Percentiles rank a stretch among this genome's conserved stretches.
Conservation (phyloP, 2,888 invertebrate species). For the Charanyca ferruginea region DNA sequence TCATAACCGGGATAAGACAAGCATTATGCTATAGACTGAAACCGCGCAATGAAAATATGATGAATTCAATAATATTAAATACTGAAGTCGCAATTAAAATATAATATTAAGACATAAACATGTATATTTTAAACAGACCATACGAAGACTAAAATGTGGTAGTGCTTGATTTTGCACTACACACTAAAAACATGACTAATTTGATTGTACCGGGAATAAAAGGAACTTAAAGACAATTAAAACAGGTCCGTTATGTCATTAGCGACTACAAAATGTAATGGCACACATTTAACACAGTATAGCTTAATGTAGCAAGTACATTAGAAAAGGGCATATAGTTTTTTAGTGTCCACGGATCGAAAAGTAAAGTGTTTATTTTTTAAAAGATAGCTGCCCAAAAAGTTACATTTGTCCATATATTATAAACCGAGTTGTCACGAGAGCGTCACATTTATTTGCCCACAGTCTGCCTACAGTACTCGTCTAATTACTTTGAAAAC, state of each 20-base stretch:
- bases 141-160: slow-evolving; percentile 14
- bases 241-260: slow-evolving; percentile 26
- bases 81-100: slow-evolving; percentile 12
- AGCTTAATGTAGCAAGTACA: slow-evolving; percentile 18
- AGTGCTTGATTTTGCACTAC: slow-evolving; percentile 34
- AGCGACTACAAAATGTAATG: slow-evolving; percentile 48
- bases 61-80: slow-evolving; percentile 9
- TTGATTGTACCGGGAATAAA: slow-evolving; percentile 16
- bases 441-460: background rate
- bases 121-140: slow-evolving; percentile 12
- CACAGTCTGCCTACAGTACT: background rate
- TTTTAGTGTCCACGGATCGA: slow-evolving; percentile 2
- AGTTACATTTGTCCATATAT: slow-evolving; percentile 8
- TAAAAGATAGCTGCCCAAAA: background rate
- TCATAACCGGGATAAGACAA: background rate
- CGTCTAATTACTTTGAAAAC: background rate
- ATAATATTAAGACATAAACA: slow-evolving; percentile 10
- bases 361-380: background rate
- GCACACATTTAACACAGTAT: slow-evolving; percentile 46
- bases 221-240: slow-evolving; percentile 19
- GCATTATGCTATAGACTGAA: slow-evolving; percentile 6
- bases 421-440: slow-evolving; percentile 3
- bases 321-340: slow-evolving; percentile 2
- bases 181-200: slow-evolving; percentile 21
- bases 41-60: slow-evolving; percentile 18